A percentile compares a stretch with the other conserved stretches of the same genome.
These are phyloP conservation scores for Lacerta agilis DNA, from an alignment of 2,797 vertebrate genomes.

Conservation along the genomic window DNA sequence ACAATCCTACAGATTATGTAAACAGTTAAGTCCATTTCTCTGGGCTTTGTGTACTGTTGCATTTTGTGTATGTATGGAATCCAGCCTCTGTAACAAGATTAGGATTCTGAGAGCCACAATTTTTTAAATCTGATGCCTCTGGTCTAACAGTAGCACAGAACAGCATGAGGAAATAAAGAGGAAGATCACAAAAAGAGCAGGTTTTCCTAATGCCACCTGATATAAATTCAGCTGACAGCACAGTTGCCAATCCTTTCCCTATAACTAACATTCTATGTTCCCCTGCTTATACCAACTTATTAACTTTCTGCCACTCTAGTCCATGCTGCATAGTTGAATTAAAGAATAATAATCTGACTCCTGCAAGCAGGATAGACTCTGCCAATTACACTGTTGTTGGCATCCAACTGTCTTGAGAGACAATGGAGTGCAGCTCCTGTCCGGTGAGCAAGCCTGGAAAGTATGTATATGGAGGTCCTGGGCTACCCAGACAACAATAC, in stretches of 20 bases:
- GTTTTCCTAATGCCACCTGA: neutral
- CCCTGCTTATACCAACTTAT: neutral
- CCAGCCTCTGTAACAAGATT: no score
- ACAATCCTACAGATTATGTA: neutral
- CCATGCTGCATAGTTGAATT: neutral
- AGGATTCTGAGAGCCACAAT: no score
- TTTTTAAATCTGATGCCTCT: neutral
- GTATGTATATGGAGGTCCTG: no score
- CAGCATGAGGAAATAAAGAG: neutral
- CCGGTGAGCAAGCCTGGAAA: no score
- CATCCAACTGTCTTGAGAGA: no score
- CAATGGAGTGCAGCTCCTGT: no score
- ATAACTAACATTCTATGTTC: neutral
- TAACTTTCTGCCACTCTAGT: neutral
- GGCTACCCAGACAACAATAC: no score
- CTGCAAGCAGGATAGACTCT: neutral
- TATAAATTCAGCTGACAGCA: neutral
- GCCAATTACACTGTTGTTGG: neutral
- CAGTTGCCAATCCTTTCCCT: neutral
- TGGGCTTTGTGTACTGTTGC: no score
- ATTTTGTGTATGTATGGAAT: no score
- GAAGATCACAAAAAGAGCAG: neutral
- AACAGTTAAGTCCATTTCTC: neutral
- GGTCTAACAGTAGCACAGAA: neutral
- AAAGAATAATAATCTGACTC: neutral